Evolutionary conservation across 2,113 vertebrate species (phyloP), one percentile per base, ranked within the genome.

Genomic region (Leptodactylus fuscus): DNA sequence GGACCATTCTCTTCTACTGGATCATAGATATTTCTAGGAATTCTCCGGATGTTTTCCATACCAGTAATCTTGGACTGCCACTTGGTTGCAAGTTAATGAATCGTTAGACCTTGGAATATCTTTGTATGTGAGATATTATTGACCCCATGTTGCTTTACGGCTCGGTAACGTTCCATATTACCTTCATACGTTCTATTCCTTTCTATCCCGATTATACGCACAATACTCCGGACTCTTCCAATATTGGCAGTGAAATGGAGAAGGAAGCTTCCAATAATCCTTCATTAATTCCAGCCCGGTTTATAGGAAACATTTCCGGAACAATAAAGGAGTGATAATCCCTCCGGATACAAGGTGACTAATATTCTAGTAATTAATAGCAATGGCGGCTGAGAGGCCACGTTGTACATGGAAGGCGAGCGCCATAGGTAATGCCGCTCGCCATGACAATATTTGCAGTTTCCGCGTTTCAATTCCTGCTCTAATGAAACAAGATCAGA

Each of bases 401-500:
- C 22, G 3, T n/a, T 44, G 20, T 24, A 34, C 22, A 13, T 44
- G 22, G n/a, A 11, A 38, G 20, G 20, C 38, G n/a, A n/a, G 24
- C 22, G 20, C 36, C 24, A 41, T 71, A 41, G 69, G 1, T 71
- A 71, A 44, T 24, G 5, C 46, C 13, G 65, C 20, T 73, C 36
- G 13, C 24, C 11, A 38, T 22, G 7, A 69, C 7, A 38, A 38
- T 69, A 69, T 69, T 67, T 69, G 60, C 27, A n/a, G 15, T 38
- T 22, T 70, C 67, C 38, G 10, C 8, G 10, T 36, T 69, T n/a
- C 34, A 71, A n/a, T 71, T 18, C 18, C 22, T 44, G 5, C 10
- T 44, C 38, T 73, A 46, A 73, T 44, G 5, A 73, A 73, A 73
- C 38, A 73, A 46, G 22, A 71, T 15, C 70, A 41, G n/a, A 24